phyloP scores from a whole-genome alignment of 2,888 invertebrate species.

The Acanthosepion esculentum region DNA sequence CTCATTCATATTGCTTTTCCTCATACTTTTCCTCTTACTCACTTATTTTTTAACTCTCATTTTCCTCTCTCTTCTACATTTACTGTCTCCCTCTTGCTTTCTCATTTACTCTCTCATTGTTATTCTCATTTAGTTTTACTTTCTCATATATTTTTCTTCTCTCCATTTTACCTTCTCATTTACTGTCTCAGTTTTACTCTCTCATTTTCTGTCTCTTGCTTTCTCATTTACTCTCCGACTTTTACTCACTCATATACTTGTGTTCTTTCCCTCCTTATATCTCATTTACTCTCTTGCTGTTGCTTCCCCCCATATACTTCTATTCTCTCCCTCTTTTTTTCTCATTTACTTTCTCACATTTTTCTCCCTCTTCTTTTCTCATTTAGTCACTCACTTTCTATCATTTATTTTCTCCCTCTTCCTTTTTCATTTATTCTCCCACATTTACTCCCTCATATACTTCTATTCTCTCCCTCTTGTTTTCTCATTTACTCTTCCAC shows the following conservation, averaged over 20 bases:
- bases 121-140: too few relatives aligned
- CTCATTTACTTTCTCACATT: neutral
- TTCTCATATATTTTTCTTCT: too few relatives aligned
- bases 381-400: neutral
- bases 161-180: neutral
- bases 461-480: neutral
- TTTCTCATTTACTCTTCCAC: neutral
- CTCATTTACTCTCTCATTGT: too few relatives aligned
- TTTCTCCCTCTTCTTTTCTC: neutral
- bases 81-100: neutral
- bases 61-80: neutral
- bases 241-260: too few relatives aligned
- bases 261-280: too few relatives aligned
- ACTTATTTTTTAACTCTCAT: too few relatives aligned
- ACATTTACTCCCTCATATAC: neutral
- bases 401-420: neutral
- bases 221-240: neutral
- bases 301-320: neutral
- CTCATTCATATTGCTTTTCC: neutral
- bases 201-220: neutral
- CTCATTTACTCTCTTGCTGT: too few relatives aligned
- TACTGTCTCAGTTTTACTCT: neutral
- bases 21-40: neutral
- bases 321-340: neutral
- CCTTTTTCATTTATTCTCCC: neutral